A percentile compares a stretch with the other conserved stretches of the same genome.
phyloP scores from a whole-genome alignment of 2,888 invertebrate genomes.

The Pristionchus mayeri region DNA sequence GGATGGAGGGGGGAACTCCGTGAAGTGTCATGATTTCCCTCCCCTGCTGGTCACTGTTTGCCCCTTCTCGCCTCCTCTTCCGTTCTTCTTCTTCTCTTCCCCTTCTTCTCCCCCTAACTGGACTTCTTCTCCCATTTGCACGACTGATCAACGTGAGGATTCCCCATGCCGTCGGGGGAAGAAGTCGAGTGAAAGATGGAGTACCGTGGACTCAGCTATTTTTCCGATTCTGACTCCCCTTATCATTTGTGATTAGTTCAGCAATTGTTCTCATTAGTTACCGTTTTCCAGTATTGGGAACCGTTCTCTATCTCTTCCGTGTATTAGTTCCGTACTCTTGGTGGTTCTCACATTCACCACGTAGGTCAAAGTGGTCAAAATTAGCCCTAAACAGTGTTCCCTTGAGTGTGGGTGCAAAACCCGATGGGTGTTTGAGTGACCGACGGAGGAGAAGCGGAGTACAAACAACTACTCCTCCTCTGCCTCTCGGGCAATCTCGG shows the following conservation, averaged over 20 bases:
- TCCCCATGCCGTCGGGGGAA: neutral
- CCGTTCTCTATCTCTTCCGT: neutral
- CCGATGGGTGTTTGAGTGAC: neutral
- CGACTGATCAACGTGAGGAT: conserved; percentile 18
- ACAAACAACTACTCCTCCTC: neutral
- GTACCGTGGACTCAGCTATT: neutral
- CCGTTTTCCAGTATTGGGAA: neutral
- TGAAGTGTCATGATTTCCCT: conserved; percentile 40
- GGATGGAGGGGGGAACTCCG: neutral
- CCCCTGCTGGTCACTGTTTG: neutral
- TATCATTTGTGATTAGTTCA: neutral
- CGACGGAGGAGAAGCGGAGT: conserved; percentile 1
- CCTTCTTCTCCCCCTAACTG: conserved; percentile 7
- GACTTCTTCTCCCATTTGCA: conserved; percentile 23
- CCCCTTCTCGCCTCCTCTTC: conserved; percentile 26
- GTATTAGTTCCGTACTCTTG: neutral
- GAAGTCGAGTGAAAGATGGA: neutral
- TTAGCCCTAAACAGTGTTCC: neutral
- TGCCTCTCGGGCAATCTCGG: neutral
- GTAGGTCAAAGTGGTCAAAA: conserved; percentile 31
- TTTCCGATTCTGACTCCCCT: neutral
- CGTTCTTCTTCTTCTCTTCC: conserved; percentile 34
- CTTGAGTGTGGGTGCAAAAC: conserved; percentile 18
- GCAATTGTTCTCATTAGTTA: neutral
- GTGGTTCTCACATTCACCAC: neutral